phyloP scores from a whole-genome alignment of 2,797 vertebrate genomes.

The Spinibarbus caldwelli region DNA sequence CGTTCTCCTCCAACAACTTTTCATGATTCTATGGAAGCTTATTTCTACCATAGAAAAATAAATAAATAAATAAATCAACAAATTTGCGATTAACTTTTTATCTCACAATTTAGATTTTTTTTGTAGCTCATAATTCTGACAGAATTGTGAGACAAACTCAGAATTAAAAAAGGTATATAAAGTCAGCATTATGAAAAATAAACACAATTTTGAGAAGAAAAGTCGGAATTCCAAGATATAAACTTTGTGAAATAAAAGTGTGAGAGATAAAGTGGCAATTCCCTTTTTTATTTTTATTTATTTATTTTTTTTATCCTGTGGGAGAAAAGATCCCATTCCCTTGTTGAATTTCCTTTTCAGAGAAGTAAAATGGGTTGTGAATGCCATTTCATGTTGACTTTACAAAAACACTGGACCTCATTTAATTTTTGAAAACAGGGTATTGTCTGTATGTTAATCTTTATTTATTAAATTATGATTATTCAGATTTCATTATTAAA shows the following conservation, averaged over 20 bases:
- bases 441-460: conserved; percentile 24
- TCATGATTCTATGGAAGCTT: neutral
- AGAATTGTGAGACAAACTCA: no score
- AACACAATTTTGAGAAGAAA: no score
- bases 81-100: no score
- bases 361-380: neutral
- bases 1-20: neutral
- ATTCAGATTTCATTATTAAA: neutral
- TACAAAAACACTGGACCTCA: conserved; percentile 32
- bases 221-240: neutral
- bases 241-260: neutral
- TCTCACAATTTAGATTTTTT: no score
- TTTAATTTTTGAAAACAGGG: conserved; percentile 36
- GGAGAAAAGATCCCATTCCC: neutral
- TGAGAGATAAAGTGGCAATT: no score
- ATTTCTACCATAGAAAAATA: neutral
- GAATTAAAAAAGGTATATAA: no score
- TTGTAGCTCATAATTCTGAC: no score
- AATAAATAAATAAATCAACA: neutral
- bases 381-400: conserved; percentile 28
- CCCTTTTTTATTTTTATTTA: no score
- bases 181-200: neutral
- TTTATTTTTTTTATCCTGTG: no score
- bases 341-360: neutral
- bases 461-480: conserved; percentile 29